These are phyloP conservation scores for Pseudocheirus occidentalis DNA, from an alignment of 2,797 vertebrate genomes.

Conservation along the genomic window DNA sequence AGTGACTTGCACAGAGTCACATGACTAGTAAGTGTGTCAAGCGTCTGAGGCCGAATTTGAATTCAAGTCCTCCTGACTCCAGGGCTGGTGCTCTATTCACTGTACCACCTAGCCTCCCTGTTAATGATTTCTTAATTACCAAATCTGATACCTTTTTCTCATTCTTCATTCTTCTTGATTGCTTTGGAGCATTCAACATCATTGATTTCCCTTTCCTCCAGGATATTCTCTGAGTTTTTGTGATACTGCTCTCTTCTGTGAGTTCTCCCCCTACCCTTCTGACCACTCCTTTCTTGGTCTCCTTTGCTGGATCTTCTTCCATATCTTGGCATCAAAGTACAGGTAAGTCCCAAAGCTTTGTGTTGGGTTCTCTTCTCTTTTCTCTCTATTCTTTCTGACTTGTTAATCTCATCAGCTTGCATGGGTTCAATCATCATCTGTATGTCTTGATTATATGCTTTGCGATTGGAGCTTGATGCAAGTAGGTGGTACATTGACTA, in stretches of 20 bases:
- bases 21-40: too few relatives aligned
- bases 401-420: background rate
- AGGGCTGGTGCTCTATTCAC: too few relatives aligned
- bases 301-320: background rate
- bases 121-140: background rate
- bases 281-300: background rate
- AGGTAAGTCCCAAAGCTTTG: background rate
- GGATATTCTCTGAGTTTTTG: background rate
- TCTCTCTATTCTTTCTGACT: background rate
- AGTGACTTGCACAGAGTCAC: too few relatives aligned
- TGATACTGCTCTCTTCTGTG: background rate
- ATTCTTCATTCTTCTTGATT: background rate
- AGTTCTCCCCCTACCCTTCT: background rate
- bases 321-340: background rate
- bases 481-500: background rate
- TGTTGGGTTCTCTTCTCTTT: background rate
- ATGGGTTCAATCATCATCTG: background rate
- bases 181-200: background rate
- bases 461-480: background rate
- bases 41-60: too few relatives aligned
- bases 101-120: too few relatives aligned
- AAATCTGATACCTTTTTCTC: background rate
- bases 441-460: background rate
- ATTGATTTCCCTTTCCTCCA: background rate
- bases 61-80: too few relatives aligned